A percentile compares a stretch with the other conserved stretches of the same genome.
phyloP scores from a whole-genome alignment of 2,888 invertebrate species.

The Glaucopsyche alexis region DNA sequence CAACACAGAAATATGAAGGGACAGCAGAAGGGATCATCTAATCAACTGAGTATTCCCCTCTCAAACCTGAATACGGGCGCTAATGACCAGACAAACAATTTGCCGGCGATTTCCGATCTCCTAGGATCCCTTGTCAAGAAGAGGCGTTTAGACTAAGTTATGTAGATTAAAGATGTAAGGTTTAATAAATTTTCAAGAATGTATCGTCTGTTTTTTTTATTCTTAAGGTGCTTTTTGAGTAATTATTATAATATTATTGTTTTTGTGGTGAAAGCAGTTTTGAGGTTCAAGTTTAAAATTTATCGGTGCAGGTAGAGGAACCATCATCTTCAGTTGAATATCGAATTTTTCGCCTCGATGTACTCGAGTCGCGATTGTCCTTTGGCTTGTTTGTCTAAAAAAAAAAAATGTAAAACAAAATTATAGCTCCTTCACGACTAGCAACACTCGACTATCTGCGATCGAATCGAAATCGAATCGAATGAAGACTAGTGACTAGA shows the following conservation, averaged over 20 bases:
- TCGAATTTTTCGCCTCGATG: neutral
- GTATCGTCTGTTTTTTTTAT: slow-evolving; percentile 31
- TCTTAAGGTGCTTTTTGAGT: neutral
- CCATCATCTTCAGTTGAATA: neutral
- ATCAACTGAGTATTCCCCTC: slow-evolving; percentile 68
- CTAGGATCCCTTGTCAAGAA: slow-evolving; percentile 91
- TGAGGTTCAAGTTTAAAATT: neutral
- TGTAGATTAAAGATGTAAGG: slow-evolving; percentile 32
- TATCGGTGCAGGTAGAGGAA: slow-evolving; percentile 3
- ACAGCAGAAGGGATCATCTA: slow-evolving; percentile 58
- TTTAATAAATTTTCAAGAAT: slow-evolving; percentile 34
- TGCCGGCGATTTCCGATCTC: slow-evolving; percentile 90
- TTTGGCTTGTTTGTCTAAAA: neutral
- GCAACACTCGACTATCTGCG: neutral
- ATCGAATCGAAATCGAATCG: too few species aligned
- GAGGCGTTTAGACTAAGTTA: slow-evolving; percentile 81
- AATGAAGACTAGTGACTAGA: neutral
- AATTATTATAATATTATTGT: neutral
- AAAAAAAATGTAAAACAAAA: neutral
- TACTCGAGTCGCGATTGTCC: neutral
- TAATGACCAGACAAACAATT: slow-evolving; percentile 86
- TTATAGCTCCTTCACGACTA: neutral
- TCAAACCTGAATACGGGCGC: slow-evolving; percentile 79
- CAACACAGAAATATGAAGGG: slow-evolving; percentile 94
- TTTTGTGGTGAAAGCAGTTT: neutral